These are phyloP conservation scores for Cebidichthys violaceus DNA, from an alignment of 2,113 vertebrate genomes.

Conservation along the genomic window DNA sequence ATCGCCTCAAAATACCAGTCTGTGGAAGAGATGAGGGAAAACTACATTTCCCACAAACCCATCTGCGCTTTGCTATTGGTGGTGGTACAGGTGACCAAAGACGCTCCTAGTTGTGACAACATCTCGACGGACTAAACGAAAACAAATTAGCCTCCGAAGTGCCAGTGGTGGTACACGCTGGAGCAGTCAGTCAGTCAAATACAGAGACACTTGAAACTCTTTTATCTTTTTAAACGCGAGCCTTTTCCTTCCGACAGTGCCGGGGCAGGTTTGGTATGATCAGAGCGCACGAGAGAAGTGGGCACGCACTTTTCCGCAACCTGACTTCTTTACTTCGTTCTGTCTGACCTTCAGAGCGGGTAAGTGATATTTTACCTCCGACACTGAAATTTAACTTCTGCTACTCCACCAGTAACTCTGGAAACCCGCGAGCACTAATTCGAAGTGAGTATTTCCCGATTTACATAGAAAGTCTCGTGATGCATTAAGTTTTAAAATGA, in stretches of 20 bases:
- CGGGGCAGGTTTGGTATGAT: not conserved
- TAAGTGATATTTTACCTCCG: conserved; percentile 77
- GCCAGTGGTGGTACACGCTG: conserved; percentile 20
- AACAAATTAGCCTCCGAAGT: conserved; percentile 70
- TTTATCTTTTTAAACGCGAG: not conserved
- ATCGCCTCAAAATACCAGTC: conserved; percentile 53
- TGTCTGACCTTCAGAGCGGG: conserved; percentile 87
- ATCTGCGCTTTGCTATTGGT: conserved; percentile 69
- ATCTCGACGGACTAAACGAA: conserved; percentile 76
- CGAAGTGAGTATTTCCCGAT: not conserved
- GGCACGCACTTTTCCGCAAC: conserved; percentile 64
- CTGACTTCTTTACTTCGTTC: conserved; percentile 67
- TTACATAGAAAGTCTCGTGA: not conserved
- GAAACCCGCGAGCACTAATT: rapidly evolving
- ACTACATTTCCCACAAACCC: conserved; percentile 78
- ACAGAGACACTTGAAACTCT: not conserved
- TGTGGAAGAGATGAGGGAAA: not conserved
- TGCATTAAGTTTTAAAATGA: not conserved
- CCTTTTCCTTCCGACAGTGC: not conserved
- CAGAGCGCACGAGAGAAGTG: conserved; percentile 35
- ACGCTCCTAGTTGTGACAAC: conserved; percentile 75
- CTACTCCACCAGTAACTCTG: not conserved
- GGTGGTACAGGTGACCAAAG: conserved; percentile 82
- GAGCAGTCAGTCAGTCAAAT: conserved; percentile 40
- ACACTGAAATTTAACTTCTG: not conserved